These are phyloP conservation scores for Tetragnatha versicolor DNA, from an alignment of 1,140 invertebrate species.

Conservation along the genomic window DNA sequence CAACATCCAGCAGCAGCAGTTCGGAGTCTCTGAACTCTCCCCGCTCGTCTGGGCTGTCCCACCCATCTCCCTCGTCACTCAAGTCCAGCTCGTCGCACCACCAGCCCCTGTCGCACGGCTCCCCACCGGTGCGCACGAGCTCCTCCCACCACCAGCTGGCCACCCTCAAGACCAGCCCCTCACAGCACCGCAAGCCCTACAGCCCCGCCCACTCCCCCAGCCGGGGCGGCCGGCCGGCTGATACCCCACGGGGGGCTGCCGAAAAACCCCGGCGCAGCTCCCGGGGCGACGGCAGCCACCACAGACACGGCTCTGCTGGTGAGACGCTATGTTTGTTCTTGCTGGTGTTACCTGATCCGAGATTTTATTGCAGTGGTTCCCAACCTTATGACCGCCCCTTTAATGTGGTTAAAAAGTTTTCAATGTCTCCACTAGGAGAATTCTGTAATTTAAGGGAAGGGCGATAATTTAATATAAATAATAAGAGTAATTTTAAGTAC, in stretches of 20 bases:
- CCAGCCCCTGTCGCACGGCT: conserved; percentile 44
- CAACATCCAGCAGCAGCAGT: conserved; percentile 32
- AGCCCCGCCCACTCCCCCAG: conserved; percentile 49
- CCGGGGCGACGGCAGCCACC: conserved; percentile 24
- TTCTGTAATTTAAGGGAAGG: no score
- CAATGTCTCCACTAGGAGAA: no score
- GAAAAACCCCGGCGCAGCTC: conserved; percentile 43
- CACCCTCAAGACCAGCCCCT: conserved; percentile 34
- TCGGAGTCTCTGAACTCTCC: conserved; percentile 48
- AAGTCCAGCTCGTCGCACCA: conserved; percentile 51
- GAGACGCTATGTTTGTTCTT: no score
- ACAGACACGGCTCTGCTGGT: conserved; percentile 47
- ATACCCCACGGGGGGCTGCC: background rate
- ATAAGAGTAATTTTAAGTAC: no score
- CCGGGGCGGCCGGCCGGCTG: conserved; percentile 2
- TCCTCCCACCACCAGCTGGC: conserved; percentile 51
- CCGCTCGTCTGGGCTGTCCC: conserved; percentile 25
- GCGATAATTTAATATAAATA: no score
- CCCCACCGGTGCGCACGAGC: conserved; percentile 48
- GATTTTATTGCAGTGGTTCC: no score
- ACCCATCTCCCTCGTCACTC: conserved; percentile 48
- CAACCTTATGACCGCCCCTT: no score
- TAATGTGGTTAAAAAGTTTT: no score
- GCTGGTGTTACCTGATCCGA: no score
- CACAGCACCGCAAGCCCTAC: conserved; percentile 36